A percentile compares a stretch with the other conserved stretches of the same genome.
phyloP scores from a whole-genome alignment of 37 sponge, comb jelly and placozoan species.

The Bolinopsis microptera region DNA sequence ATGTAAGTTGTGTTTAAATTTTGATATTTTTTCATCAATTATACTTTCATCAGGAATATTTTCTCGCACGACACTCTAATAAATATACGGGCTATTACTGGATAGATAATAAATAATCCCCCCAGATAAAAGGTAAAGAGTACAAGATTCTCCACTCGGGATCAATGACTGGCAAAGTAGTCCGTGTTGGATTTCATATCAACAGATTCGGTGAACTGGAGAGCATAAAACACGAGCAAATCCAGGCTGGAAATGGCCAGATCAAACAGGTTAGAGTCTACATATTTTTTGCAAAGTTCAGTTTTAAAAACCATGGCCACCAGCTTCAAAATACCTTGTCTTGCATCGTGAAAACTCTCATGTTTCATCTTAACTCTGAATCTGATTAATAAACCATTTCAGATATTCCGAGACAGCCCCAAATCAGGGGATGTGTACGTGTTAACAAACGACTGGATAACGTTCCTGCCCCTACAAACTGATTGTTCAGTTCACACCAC shows the following conservation, averaged over 20 bases:
- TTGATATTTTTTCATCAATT: background rate
- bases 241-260: background rate
- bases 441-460: constrained; percentile 61
- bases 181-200: constrained; percentile 37
- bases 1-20: background rate
- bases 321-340: too few relatives aligned
- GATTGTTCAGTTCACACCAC: constrained; percentile 59
- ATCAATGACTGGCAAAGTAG: constrained; percentile 2
- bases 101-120: background rate
- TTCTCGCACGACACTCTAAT: too few relatives aligned
- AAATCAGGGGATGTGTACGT: constrained; percentile 34
- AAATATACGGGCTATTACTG: too few relatives aligned
- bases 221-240: background rate
- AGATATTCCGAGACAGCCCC: constrained; percentile 25
- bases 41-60: background rate
- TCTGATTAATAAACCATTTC: too few relatives aligned
- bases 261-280: constrained; percentile 21
- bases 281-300: too few relatives aligned
- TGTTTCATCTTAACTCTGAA: too few relatives aligned
- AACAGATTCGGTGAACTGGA: constrained; percentile 46
- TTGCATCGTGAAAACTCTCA: too few relatives aligned
- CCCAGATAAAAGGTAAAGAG: constrained; percentile 15
- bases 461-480: constrained; percentile 12
- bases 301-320: too few relatives aligned
- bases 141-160: constrained; percentile 48